A percentile compares a stretch with the other conserved stretches of the same genome.
Evolutionary conservation across 2,888 invertebrate genomes (phyloP).

Genomic region (Microctonus brassicae): DNA sequence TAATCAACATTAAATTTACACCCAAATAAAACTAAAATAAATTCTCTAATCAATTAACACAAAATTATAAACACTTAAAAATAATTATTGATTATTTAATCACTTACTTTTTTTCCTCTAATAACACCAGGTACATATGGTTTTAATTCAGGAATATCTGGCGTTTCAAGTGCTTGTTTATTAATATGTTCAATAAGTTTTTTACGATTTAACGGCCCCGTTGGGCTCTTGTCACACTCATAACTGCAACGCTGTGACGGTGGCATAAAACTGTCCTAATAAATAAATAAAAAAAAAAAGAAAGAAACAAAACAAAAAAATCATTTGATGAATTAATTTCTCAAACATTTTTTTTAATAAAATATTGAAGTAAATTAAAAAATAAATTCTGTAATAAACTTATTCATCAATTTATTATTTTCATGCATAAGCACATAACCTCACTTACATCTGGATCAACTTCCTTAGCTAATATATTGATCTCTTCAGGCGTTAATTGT

Average conservation of each 20-base stretch:
- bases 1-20: constrained; percentile 4
- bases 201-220: constrained; percentile 95
- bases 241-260: constrained; percentile 96
- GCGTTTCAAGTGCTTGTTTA: constrained; percentile 97
- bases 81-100: constrained; percentile 4
- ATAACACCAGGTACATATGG: constrained; percentile 92
- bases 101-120: constrained; percentile 89
- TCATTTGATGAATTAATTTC: not conserved
- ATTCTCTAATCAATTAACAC: no score
- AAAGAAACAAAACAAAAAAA: not conserved
- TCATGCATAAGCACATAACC: constrained; percentile 17
- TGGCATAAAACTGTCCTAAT: constrained; percentile 96
- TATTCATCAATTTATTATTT: no score
- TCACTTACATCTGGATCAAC: constrained; percentile 98
- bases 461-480: constrained; percentile 97
- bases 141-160: constrained; percentile 96
- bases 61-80: not conserved
- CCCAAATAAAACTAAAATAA: constrained; percentile 5
- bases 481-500: constrained; percentile 94
- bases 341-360: not conserved
- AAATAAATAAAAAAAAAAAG: constrained; percentile 66
- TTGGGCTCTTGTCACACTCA: constrained; percentile 94
- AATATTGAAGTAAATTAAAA: constrained; percentile 7
- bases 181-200: constrained; percentile 96
- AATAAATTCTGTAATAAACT: not conserved